Evolutionary conservation across 2,888 invertebrate species (phyloP).

Genomic region (Nebria salina): DNA sequence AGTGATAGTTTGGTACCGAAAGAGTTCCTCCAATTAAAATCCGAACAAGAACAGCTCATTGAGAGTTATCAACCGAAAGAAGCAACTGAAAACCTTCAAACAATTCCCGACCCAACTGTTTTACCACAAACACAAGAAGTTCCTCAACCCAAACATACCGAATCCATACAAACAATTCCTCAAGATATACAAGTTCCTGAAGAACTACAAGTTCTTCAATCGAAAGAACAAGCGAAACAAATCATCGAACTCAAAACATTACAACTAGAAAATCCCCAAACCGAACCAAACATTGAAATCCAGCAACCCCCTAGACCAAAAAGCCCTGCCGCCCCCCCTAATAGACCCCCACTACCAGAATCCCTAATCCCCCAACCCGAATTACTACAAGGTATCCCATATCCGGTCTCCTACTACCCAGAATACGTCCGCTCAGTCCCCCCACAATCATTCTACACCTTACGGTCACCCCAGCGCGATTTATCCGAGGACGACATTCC

Average conservation of each 20-base stretch:
- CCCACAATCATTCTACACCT: constrained; percentile 60
- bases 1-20: constrained; percentile 33
- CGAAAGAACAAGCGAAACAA: constrained; percentile 35
- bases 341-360: constrained; percentile 61
- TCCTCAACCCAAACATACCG: neutral
- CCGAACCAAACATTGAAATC: constrained; percentile 46
- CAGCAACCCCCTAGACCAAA: neutral
- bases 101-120: neutral
- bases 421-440: constrained; percentile 60
- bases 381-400: constrained; percentile 54
- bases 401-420: constrained; percentile 43
- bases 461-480: constrained; percentile 58
- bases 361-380: constrained; percentile 18
- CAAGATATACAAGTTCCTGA: constrained; percentile 44
- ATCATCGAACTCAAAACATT: constrained; percentile 48
- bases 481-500: constrained; percentile 59
- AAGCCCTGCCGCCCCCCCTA: constrained; percentile 53
- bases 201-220: constrained; percentile 34
- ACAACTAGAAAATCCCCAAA: constrained; percentile 41
- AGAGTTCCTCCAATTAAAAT: constrained; percentile 33
- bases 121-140: neutral
- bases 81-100: constrained; percentile 5
- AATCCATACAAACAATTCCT: neutral
- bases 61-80: constrained; percentile 28
- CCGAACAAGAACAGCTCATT: constrained; percentile 35